Base-by-base conservation (phyloP, 2,888 invertebrate species). In the Lasioglossum malachurum region DNA sequence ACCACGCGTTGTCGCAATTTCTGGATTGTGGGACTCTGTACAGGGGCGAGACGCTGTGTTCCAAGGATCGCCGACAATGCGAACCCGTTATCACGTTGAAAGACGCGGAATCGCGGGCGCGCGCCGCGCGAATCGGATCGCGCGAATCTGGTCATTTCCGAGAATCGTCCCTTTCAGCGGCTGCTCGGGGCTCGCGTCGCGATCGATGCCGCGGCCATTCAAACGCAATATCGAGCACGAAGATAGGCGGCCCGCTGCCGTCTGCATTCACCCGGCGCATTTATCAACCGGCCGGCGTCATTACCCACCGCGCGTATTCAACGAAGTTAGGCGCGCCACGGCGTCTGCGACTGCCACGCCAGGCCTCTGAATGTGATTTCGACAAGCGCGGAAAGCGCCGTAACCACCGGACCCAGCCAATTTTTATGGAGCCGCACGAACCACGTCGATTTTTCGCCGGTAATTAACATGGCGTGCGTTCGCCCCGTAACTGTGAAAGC, bases 181-280 rank as follows among this genome's bases (percentile, higher is more conserved):
- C 44, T 27, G 57, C 57, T 82, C 23, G 23, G 53, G 16, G 67
- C 67, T 27, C 80, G 78, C 82, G 35, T 23, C 31, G 19, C 79
- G 85, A 89, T 89, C 88, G 80, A 89, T 82, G 82, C 53, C 77
- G 69, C 67, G 67, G 31, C 80, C 76, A 79, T 83, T 84, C 78
- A 84, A 86, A 86, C 76, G 82, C 82, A 79, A 89, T 89, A 88
- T 89, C 86, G 81, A 75, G 82, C 67, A 76, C 72, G 82, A 81
- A 89, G 89, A 87, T 86, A 86, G 83, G 75, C 82, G 57, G 67
- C 64, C 31, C 27, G 38, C 80, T 67, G 69, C 76, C 64, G 69
- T 57, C 80, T 38, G 78, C 71, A 86, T 87, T 79, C 75, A 89
- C 49, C 75, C 38, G 31, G 44, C 53, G 53, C 81, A 67, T 79